Conservation (phyloP, 2,113 vertebrate genomes). For the Chunga burmeisteri region DNA sequence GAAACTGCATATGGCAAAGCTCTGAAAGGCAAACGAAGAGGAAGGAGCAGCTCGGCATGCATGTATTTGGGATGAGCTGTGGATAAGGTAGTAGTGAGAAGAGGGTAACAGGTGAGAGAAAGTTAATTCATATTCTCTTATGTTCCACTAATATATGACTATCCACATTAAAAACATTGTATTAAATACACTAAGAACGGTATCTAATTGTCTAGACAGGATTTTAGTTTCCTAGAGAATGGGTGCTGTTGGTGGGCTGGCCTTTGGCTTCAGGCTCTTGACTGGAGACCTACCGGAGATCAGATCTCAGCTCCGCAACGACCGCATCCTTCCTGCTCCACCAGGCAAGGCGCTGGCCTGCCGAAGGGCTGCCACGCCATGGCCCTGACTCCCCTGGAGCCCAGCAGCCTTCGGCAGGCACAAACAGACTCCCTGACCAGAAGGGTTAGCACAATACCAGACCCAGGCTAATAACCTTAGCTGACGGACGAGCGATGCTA, state of each 20-base stretch:
- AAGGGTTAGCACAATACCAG: background rate
- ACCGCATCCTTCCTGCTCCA: fast-evolving
- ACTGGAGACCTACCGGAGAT: background rate
- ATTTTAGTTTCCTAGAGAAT: background rate
- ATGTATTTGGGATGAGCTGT: background rate
- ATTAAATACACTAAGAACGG: background rate
- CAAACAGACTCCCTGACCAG: background rate
- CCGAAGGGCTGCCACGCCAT: background rate
- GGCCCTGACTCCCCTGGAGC: background rate
- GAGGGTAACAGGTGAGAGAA: background rate
- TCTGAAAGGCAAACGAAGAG: background rate
- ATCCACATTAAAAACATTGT: background rate
- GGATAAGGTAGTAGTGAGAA: background rate
- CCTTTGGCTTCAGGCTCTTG: background rate
- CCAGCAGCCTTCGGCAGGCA: background rate
- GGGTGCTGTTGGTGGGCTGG: background rate
- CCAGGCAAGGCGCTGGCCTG: background rate
- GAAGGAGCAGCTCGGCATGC: background rate
- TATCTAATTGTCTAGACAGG: background rate
- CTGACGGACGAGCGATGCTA: background rate
- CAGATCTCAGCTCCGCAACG: background rate
- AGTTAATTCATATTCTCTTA: background rate
- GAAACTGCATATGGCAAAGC: background rate
- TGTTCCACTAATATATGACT: background rate
- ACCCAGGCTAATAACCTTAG: background rate